Evolutionary conservation across 2,797 vertebrate genomes (phyloP), one percentile per base, ranked within the genome.

Genomic region (Mus spretus): DNA sequence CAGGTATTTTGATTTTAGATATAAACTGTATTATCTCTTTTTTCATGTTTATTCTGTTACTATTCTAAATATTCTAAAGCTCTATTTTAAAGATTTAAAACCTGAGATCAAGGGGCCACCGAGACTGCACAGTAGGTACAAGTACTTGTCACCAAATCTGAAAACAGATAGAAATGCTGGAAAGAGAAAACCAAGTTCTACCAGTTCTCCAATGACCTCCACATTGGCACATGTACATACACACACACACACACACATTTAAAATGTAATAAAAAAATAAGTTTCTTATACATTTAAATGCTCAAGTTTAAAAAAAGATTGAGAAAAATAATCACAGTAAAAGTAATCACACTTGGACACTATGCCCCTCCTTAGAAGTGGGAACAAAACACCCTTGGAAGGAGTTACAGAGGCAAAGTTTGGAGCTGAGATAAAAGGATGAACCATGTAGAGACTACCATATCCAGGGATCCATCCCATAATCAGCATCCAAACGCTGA

Each of bases 11-110:
- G 24, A 13, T 34, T 95, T 94, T 92, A 89, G 3, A 87, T 31
- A 67, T 28, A 44, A 44, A 40, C 3, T 91, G 34, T 84, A 79
- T 94, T 93, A 6, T 84, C 12, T n/a, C 8, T 15, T 10, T 90
- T 96, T 95, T 47, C 44, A 50, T 95, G 89, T 57, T 94, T 94
- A 91, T 34, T 17, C 34, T 81, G 15, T 40, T 34, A 80, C 8
- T 84, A 72, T 70, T 40, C 44, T 37, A 72, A 72, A 37, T 19
- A 72, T 72, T 72, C 37, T 72, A 37, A n/a, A 77, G 34, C 5
- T 11, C 12, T 86, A 84, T 19, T 74, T 86, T 87, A 85, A 20
- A 91, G 6, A 82, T 88, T n/a, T 74, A 95, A 82, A 86, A 81
- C 74, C 4, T 15, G 10, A 90, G 31, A 12, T 50, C 40, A 55